Evolutionary conservation across 2,797 vertebrate genomes (phyloP).

Genomic region (Amphiprion clarkii): DNA sequence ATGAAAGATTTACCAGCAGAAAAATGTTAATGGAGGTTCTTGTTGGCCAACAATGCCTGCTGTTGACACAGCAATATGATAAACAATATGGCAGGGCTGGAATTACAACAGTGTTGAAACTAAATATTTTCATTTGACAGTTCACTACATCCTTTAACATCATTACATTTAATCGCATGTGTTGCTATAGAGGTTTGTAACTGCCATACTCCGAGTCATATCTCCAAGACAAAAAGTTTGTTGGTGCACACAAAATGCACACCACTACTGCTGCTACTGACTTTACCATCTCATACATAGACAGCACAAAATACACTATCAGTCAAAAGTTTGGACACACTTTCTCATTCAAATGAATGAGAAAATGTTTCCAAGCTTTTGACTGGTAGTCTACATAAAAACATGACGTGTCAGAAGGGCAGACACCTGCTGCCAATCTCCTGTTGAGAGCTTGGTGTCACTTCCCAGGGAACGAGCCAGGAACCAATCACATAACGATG

Average conservation of each 20-base stretch:
- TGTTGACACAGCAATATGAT: constrained; percentile 17
- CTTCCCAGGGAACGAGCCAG: background rate
- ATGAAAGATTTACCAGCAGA: background rate
- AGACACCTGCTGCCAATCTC: constrained; percentile 40
- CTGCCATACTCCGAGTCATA: background rate
- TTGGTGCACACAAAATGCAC: constrained; percentile 33
- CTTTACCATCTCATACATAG: constrained; percentile 11
- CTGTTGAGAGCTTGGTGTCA: constrained; percentile 18
- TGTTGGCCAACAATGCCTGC: background rate
- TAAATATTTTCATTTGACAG: background rate
- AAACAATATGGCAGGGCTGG: background rate
- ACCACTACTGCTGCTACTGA: constrained; percentile 23
- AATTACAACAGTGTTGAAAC: constrained; percentile 9
- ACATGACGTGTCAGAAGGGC: constrained; percentile 9
- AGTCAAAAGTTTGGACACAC: too few species aligned
- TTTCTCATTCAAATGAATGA: too few species aligned
- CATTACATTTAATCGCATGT: background rate
- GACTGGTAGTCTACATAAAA: background rate
- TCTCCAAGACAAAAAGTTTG: constrained; percentile 8
- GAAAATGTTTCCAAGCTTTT: too few species aligned
- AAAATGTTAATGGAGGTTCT: background rate
- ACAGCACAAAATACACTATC: constrained; percentile 12
- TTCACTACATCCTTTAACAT: constrained; percentile 8
- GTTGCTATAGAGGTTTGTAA: constrained; percentile 5
- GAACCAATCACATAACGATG: constrained; percentile 24